These are phyloP conservation scores for Piscicola geometra DNA, from an alignment of 2,888 invertebrate genomes.

Conservation along the genomic window DNA sequence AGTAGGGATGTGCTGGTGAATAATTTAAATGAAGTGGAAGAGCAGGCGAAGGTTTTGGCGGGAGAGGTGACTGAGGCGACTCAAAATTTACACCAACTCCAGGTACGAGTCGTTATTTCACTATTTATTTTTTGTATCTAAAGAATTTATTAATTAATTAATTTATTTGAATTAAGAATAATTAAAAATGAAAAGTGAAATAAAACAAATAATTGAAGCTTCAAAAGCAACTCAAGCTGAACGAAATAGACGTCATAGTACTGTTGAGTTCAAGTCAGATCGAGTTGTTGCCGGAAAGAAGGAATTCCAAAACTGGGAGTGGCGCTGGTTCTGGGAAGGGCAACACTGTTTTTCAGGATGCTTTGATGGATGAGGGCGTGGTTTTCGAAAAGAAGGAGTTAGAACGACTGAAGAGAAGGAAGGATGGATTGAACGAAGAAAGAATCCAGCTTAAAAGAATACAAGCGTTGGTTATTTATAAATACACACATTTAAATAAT, in stretches of 20 bases:
- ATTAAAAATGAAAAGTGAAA: too few species aligned
- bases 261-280: constrained; percentile 54
- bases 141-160: constrained; percentile 25
- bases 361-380: constrained; percentile 43
- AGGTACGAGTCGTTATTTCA: constrained; percentile 46
- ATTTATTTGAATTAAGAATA: neutral
- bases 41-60: constrained; percentile 54
- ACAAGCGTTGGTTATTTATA: constrained; percentile 48
- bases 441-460: constrained; percentile 53
- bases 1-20: constrained; percentile 51
- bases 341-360: neutral
- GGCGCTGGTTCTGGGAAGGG: constrained; percentile 50
- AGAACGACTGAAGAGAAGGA: constrained; percentile 50
- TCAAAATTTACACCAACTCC: constrained; percentile 55
- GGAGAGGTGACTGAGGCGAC: constrained; percentile 52
- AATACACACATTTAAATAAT: neutral
- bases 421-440: constrained; percentile 55
- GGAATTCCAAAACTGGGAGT: constrained; percentile 51
- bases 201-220: constrained; percentile 49
- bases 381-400: constrained; percentile 54
- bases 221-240: constrained; percentile 66
- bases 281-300: constrained; percentile 50
- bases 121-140: too few species aligned
- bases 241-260: constrained; percentile 65
- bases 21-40: constrained; percentile 52